These are phyloP conservation scores for Girardia tigrina DNA, from an alignment of 2,888 invertebrate genomes.

Conservation along the genomic window DNA sequence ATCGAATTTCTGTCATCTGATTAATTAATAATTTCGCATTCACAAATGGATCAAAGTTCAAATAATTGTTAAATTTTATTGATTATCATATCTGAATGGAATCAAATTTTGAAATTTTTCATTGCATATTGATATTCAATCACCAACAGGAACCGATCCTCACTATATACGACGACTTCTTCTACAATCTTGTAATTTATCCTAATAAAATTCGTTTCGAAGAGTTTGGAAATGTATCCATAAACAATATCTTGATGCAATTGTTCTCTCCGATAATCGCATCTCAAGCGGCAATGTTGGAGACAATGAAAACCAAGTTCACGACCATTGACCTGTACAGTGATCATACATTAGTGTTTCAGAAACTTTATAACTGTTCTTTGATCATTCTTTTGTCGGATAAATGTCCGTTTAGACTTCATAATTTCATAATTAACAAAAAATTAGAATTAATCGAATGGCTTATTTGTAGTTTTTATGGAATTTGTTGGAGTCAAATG, in stretches of 20 bases:
- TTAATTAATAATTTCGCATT: not conserved
- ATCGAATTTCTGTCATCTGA: too few species aligned
- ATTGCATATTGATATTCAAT: not conserved
- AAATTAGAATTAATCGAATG: not conserved
- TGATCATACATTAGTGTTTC: not conserved
- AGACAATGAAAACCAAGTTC: not conserved
- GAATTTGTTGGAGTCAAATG: slow-evolving; percentile 8
- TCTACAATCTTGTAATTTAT: not conserved
- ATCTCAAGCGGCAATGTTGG: not conserved
- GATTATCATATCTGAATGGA: not conserved
- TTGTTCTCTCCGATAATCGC: not conserved
- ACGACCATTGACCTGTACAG: not conserved
- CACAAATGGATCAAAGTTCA: not conserved
- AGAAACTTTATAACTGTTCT: not conserved
- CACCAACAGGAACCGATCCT: not conserved
- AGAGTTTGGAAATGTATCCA: not conserved
- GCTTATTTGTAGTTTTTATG: slow-evolving; percentile 7
- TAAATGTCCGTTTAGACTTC: not conserved
- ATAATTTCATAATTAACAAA: not conserved
- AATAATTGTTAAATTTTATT: not conserved
- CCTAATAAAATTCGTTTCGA: not conserved
- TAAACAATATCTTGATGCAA: not conserved
- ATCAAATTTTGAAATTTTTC: not conserved
- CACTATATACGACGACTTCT: not conserved
- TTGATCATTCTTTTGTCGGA: not conserved